Evolutionary conservation across 1,140 invertebrate species (phyloP).

Genomic region (Battus philenor): DNA sequence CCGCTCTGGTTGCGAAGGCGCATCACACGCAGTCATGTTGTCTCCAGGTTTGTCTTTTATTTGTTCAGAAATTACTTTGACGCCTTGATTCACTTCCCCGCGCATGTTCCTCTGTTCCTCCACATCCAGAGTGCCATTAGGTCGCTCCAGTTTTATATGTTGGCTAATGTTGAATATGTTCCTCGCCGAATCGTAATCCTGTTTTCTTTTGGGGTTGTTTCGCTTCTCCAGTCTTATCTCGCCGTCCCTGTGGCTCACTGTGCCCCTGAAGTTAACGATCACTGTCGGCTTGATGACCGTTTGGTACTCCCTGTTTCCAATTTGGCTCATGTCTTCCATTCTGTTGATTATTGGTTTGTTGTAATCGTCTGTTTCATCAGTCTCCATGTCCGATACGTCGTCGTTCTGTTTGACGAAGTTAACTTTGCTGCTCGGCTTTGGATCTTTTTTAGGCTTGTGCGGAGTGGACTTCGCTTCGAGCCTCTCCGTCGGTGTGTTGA

Average conservation of each 20-base stretch:
- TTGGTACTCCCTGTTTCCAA: conserved; percentile 68
- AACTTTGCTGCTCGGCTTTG: conserved; percentile 25
- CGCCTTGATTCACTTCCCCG: conserved; percentile 25
- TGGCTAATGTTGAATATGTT: conserved; percentile 70
- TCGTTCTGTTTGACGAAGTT: conserved; percentile 30
- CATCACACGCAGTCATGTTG: conserved; percentile 54
- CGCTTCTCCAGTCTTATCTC: conserved; percentile 55
- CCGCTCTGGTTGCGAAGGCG: conserved; percentile 25
- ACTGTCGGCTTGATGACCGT: conserved; percentile 70
- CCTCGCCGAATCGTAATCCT: conserved; percentile 26
- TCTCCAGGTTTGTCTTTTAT: conserved; percentile 34
- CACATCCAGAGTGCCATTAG: conserved; percentile 26
- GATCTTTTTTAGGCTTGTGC: conserved; percentile 41
- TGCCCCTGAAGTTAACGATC: conserved; percentile 66
- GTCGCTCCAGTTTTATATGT: conserved; percentile 59
- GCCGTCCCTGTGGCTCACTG: conserved; percentile 54
- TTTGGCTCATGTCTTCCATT: conserved; percentile 65
- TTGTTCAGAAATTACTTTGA: conserved; percentile 20
- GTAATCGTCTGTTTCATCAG: conserved; percentile 12
- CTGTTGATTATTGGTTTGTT: conserved; percentile 46
- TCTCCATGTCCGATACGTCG: conserved; percentile 18
- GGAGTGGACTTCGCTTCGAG: conserved; percentile 28
- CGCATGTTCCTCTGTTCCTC: conserved; percentile 28
- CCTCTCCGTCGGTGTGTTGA: conserved; percentile 36
- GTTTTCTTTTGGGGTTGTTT: conserved; percentile 32